These are phyloP conservation scores for Chamaea fasciata DNA, from an alignment of 2,113 vertebrate genomes.

Conservation along the genomic window DNA sequence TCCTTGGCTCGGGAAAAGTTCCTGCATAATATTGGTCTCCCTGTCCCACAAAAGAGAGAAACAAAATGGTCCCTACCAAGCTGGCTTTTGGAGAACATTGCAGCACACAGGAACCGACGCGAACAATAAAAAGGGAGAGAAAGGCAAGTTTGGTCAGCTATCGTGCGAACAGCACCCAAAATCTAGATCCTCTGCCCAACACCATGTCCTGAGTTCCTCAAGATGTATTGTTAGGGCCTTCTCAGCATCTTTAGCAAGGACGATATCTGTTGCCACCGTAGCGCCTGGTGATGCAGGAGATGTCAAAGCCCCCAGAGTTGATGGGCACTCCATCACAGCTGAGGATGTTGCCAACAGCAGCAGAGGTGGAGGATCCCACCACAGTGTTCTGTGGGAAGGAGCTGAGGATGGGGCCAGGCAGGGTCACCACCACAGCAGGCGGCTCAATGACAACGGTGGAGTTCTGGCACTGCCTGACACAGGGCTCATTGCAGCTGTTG, in stretches of 20 bases:
- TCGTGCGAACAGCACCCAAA: not conserved
- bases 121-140: not conserved
- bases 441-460: not conserved
- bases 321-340: not conserved
- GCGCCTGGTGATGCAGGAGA: not conserved
- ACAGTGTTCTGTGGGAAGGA: not conserved
- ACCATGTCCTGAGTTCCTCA: not conserved
- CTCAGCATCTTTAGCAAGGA: not conserved
- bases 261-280: not conserved
- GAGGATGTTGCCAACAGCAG: not conserved
- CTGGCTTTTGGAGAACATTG: no score
- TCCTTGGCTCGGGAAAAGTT: not conserved
- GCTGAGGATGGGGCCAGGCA: not conserved
- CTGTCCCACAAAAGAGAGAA: not conserved
- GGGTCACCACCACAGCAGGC: not conserved
- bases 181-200: not conserved
- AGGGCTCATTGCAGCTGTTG: not conserved
- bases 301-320: not conserved
- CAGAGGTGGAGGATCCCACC: not conserved
- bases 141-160: not conserved
- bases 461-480: not conserved
- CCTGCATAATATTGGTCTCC: not conserved
- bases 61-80: not conserved
- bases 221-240: not conserved
- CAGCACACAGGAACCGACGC: not conserved